These are phyloP conservation scores for Carlito syrichta DNA, from an alignment of 2,113 vertebrate genomes.

Conservation along the genomic window DNA sequence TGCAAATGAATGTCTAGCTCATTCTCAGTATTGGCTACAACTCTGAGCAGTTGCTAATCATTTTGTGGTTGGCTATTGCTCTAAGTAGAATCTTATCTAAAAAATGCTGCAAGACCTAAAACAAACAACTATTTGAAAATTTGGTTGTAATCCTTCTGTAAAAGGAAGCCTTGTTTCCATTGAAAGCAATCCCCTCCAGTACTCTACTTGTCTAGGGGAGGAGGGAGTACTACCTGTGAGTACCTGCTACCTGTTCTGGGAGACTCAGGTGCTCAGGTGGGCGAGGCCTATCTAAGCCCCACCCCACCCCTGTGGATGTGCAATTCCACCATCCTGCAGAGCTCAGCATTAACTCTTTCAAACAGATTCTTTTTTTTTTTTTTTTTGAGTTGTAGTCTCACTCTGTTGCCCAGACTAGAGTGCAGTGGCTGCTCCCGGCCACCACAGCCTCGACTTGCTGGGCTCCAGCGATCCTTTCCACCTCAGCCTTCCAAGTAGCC, in stretches of 20 bases:
- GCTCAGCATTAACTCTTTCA: too few relatives aligned
- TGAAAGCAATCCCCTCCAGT: fast-evolving
- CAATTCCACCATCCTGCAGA: fast-evolving
- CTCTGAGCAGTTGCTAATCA: background rate
- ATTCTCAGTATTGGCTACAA: fast-evolving
- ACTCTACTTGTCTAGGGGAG: background rate
- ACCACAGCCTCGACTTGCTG: too few relatives aligned
- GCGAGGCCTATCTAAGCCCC: background rate
- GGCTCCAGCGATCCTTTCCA: too few relatives aligned
- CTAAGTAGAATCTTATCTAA: background rate
- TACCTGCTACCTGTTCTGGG: background rate
- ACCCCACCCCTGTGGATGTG: fast-evolving
- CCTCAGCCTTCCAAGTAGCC: too few relatives aligned
- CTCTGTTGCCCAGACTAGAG: too few relatives aligned
- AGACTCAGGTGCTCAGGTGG: background rate
- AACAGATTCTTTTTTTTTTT: too few relatives aligned
- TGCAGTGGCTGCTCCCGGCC: too few relatives aligned
- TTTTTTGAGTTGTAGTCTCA: too few relatives aligned
- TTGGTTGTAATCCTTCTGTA: background rate
- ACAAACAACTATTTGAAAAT: background rate
- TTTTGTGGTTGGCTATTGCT: background rate
- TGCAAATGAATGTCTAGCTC: fast-evolving
- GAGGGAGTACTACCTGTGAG: background rate
- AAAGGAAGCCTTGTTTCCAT: fast-evolving
- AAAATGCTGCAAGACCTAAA: background rate